A percentile compares a stretch with the other conserved stretches of the same genome.
Conservation (phyloP, 2,797 vertebrate genomes). For the Micropoecilia bifurca region DNA sequence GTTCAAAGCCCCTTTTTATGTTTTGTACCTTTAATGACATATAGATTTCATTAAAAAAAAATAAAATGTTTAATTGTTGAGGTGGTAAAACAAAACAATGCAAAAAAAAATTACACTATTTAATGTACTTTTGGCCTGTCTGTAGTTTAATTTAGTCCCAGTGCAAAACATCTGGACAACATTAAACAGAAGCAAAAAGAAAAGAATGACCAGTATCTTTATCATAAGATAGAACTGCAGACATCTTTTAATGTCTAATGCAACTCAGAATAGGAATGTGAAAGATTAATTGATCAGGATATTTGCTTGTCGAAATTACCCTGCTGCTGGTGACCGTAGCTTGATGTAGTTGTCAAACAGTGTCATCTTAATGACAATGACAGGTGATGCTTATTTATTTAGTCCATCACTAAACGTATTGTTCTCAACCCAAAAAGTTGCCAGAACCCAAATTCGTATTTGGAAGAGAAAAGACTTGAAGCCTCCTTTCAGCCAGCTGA, state of each 20-base stretch:
- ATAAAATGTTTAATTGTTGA: too few relatives aligned
- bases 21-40: too few relatives aligned
- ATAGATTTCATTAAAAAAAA: too few relatives aligned
- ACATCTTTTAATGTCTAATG: not conserved
- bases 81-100: too few relatives aligned
- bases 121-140: too few relatives aligned
- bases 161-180: too few relatives aligned
- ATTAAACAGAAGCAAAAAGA: not conserved
- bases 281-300: not conserved
- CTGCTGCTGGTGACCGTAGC: not conserved
- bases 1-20: too few relatives aligned
- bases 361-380: not conserved
- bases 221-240: not conserved
- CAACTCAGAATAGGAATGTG: too few relatives aligned
- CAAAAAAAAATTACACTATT: too few relatives aligned
- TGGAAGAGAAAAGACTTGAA: not conserved
- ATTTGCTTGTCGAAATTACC: not conserved
- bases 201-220: not conserved
- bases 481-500: not conserved
- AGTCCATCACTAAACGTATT: not conserved
- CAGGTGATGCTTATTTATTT: not conserved
- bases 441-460: not conserved
- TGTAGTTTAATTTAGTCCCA: too few relatives aligned
- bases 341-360: not conserved
- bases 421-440: not conserved